phyloP scores from a whole-genome alignment of 2,888 invertebrate genomes.

The Ellobium chinense region DNA sequence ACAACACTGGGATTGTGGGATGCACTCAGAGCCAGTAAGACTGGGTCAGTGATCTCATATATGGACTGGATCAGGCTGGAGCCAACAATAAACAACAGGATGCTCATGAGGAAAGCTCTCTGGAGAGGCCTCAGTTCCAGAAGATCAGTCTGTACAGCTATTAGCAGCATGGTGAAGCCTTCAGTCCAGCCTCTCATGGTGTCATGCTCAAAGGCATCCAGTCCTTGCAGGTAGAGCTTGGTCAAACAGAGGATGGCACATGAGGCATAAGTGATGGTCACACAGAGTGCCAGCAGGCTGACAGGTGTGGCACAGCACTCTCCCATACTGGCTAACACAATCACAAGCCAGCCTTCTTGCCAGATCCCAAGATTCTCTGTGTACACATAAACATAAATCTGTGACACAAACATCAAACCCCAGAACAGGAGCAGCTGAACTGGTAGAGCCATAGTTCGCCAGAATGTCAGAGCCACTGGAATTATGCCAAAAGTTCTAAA shows the following conservation, averaged over 20 bases:
- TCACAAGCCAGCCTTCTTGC: conserved; percentile 77
- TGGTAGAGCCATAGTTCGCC: conserved; percentile 80
- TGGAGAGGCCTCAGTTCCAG: conserved; percentile 80
- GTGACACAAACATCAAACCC: conserved; percentile 79
- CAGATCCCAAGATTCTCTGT: conserved; percentile 68
- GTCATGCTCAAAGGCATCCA: conserved; percentile 75
- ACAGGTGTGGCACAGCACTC: conserved; percentile 81
- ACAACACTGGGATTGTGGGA: conserved; percentile 76
- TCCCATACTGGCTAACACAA: conserved; percentile 77
- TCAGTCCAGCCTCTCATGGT: conserved; percentile 80
- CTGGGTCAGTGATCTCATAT: conserved; percentile 81
- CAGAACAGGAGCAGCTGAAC: conserved; percentile 81
- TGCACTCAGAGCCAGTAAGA: conserved; percentile 80
- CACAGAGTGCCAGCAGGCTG: conserved; percentile 80
- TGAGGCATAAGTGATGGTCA: conserved; percentile 81
- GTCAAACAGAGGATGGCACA: conserved; percentile 78
- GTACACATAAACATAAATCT: conserved; percentile 76
- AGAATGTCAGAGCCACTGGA: conserved; percentile 76
- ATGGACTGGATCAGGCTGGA: conserved; percentile 82
- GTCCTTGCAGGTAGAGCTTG: conserved; percentile 78
- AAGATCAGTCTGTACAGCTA: conserved; percentile 81
- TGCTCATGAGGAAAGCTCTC: conserved; percentile 80
- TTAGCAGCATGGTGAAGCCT: conserved; percentile 81
- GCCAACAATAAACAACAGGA: conserved; percentile 81
- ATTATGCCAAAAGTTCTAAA: conserved; percentile 76